Conservation (phyloP, 2,888 invertebrate genomes). For the Sinelater perroti region DNA sequence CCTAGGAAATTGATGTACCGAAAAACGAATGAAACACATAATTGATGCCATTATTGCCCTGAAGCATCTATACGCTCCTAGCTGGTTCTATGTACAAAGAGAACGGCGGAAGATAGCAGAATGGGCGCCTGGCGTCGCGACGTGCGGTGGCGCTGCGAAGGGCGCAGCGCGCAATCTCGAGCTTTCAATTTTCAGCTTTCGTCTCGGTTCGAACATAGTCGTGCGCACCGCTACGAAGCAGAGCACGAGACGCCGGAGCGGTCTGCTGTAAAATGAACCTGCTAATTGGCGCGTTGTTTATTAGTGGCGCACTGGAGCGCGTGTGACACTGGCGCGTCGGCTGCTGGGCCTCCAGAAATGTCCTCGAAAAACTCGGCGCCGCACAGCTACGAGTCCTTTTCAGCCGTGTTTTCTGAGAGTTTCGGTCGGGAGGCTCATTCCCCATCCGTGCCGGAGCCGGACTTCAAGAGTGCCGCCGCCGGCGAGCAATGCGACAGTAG, state of each 20-base stretch:
- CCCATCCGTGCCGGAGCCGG: constrained; percentile 30
- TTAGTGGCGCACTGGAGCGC: constrained; percentile 30
- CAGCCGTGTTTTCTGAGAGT: constrained; percentile 32
- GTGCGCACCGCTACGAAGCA: constrained; percentile 40
- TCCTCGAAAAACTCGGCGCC: constrained; percentile 32
- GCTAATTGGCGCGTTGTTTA: constrained; percentile 42
- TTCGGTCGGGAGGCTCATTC: constrained; percentile 28
- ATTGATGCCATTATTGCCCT: too few relatives aligned
- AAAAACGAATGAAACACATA: too few relatives aligned
- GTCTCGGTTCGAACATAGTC: constrained; percentile 43
- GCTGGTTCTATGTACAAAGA: too few relatives aligned
- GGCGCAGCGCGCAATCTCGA: constrained; percentile 42
- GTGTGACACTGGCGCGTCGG: constrained; percentile 31
- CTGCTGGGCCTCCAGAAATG: constrained; percentile 29
- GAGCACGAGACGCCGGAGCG: constrained; percentile 41
- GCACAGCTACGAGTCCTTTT: constrained; percentile 31
- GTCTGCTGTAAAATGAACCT: constrained; percentile 44
- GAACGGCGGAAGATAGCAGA: constrained; percentile 2
- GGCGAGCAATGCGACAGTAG: constrained; percentile 36
- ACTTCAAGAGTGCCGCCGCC: constrained; percentile 32
- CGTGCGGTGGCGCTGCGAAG: constrained; percentile 31
- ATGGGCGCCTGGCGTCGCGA: constrained; percentile 33
- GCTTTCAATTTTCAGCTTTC: constrained; percentile 39
- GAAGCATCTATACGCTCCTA: too few relatives aligned
- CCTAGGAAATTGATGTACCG: too few relatives aligned